Conservation (phyloP, 2,797 vertebrate genomes). For the Anisognathus igniventris region DNA sequence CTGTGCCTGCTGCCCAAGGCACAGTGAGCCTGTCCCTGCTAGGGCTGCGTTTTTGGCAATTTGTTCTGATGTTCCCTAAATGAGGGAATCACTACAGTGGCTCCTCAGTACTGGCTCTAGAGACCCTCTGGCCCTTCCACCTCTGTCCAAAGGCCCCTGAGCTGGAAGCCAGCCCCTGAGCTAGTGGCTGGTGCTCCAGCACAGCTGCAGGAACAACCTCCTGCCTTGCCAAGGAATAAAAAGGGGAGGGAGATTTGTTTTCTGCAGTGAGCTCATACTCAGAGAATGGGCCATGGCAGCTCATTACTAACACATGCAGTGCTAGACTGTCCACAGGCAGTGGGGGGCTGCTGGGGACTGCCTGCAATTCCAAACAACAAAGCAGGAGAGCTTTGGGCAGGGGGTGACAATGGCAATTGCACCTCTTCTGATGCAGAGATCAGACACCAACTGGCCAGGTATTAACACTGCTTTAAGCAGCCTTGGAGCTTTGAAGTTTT, state of each 20-base stretch:
- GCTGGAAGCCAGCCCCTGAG: not conserved
- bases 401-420: not conserved
- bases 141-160: not conserved
- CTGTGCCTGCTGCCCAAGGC: not conserved
- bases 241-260: not conserved
- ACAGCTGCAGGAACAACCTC: not conserved
- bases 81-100: not conserved
- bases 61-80: not conserved
- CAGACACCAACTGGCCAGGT: not conserved
- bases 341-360: not conserved
- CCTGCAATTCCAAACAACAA: not conserved
- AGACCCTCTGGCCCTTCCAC: not conserved
- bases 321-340: not conserved
- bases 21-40: not conserved
- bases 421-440: not conserved
- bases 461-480: not conserved
- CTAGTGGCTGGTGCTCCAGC: not conserved
- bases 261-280: not conserved
- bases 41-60: fast-evolving
- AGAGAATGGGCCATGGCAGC: not conserved
- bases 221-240: not conserved
- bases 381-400: not conserved
- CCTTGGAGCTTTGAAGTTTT: not conserved
- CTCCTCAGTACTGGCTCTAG: not conserved
- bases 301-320: not conserved